phyloP scores from a whole-genome alignment of 1,140 invertebrate genomes.

The Glossosoma conforme region DNA sequence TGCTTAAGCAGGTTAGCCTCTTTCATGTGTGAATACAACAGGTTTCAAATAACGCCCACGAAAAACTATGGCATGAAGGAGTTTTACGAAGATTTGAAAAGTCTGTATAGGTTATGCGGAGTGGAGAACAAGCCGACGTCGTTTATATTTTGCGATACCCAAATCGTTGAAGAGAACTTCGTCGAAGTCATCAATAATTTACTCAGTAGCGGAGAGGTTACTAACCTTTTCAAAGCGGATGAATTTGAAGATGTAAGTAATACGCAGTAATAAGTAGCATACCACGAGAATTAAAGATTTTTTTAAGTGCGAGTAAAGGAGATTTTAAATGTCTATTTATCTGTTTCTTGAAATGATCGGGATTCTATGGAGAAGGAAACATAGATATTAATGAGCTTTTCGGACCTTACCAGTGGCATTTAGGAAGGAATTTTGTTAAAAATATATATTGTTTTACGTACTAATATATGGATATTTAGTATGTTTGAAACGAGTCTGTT shows the following conservation, averaged over 20 bases:
- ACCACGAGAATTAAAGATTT: no score
- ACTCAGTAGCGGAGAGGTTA: constrained; percentile 77
- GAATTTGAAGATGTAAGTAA: constrained; percentile 74
- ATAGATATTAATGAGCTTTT: no score
- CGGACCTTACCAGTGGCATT: no score
- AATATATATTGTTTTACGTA: no score
- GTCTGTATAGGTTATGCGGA: constrained; percentile 64
- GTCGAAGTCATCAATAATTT: constrained; percentile 86
- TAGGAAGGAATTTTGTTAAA: no score
- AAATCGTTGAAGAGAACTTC: constrained; percentile 75
- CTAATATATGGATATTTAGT: no score
- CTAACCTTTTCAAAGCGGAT: constrained; percentile 76
- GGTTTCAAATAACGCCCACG: constrained; percentile 74
- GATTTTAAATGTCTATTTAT: no score
- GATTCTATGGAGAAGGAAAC: no score
- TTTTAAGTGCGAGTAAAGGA: no score
- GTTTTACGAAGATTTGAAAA: constrained; percentile 80
- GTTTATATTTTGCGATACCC: constrained; percentile 80
- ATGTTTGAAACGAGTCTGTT: no score
- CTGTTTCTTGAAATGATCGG: no score
- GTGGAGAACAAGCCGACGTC: constrained; percentile 68
- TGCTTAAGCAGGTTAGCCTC: constrained; percentile 69
- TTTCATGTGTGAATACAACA: constrained; percentile 71
- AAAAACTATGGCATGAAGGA: constrained; percentile 70
- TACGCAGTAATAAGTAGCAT: neutral